Base-by-base conservation (phyloP, 2,888 invertebrate species). In the Drosophila neotestacea region DNA sequence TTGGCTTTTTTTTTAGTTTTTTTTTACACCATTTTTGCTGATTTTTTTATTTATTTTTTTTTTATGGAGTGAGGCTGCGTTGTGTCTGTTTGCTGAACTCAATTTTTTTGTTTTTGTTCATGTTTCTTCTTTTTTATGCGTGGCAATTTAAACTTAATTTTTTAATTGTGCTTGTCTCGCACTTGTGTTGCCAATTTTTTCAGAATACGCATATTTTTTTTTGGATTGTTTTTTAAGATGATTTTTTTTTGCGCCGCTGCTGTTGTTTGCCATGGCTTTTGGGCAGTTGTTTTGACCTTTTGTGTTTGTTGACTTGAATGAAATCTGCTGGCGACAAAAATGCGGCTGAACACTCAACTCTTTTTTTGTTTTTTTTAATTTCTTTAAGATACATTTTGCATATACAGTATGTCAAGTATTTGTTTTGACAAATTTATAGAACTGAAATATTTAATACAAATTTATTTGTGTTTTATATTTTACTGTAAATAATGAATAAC, bases 101-200 rank as follows among this genome's bases (percentile, higher is more conserved):
- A 73, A 62, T 70, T 75, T 78, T 78, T 72, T 70, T 68, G 6
- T 38, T 10, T 64, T 76, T 84, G 62, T 60, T 47, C 63, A 58
- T 50, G 58, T 73, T 81, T 73, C 13, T 30, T 63, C 54, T 51
- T 60, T 76, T 76, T 75, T 56, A 70, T 81, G 84, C 81, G 81
- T 82, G 73, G 73, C 77, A 47, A 66, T 73, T 87, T 70, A 62
- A 67, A 63, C 69, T 80, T 66, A 54, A 70, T 79, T 81, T 77
- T 71, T 81, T 70, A 77, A 85, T 79, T 85, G 55, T 75, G 83
- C 83, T 86, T 70, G 63, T 70, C 67, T 72, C 70, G 88, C 83
- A 84, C 59, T 83, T 77, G 65, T 54, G 64, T 64, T 74, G 66
- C 56, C 48, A 51, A 50, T 65, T 70, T 78, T 70, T 75, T 64